Percentiles rank a stretch among this genome's conserved stretches.
phyloP scores from a whole-genome alignment of 2,113 vertebrate genomes.

The Papio anubis region DNA sequence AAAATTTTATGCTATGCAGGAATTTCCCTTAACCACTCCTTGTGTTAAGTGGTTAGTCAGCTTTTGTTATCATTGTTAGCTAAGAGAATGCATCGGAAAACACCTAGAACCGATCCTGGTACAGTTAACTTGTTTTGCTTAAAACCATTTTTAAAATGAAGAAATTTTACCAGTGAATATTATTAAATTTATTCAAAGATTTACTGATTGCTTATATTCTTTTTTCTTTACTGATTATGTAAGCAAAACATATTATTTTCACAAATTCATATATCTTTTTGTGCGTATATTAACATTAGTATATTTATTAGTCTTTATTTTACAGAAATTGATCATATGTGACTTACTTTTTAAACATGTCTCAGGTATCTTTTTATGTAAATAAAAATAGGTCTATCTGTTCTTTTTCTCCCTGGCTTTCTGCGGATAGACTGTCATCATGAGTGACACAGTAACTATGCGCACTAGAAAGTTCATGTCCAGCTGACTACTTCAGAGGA shows the following conservation, averaged over 20 bases:
- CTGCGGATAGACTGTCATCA: no score
- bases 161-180: not conserved
- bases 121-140: not conserved
- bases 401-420: no score
- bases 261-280: not conserved
- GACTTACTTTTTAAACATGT: not conserved
- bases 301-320: not conserved
- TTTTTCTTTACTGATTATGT: not conserved
- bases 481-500: no score
- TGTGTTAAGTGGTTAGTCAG: not conserved
- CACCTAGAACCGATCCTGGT: not conserved
- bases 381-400: not conserved
- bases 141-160: conserved; percentile 4
- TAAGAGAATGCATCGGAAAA: not conserved
- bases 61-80: not conserved
- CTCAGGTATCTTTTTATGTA: not conserved
- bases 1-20: not conserved
- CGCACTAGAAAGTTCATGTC: no score
- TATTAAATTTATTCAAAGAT: not conserved
- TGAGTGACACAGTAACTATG: no score
- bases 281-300: not conserved
- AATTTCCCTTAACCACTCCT: not conserved
- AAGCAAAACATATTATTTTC: not conserved
- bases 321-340: not conserved
- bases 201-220: not conserved